Evolutionary conservation across 2,888 invertebrate genomes (phyloP), one percentile per base, ranked within the genome.

Genomic region (Chesias legatella): DNA sequence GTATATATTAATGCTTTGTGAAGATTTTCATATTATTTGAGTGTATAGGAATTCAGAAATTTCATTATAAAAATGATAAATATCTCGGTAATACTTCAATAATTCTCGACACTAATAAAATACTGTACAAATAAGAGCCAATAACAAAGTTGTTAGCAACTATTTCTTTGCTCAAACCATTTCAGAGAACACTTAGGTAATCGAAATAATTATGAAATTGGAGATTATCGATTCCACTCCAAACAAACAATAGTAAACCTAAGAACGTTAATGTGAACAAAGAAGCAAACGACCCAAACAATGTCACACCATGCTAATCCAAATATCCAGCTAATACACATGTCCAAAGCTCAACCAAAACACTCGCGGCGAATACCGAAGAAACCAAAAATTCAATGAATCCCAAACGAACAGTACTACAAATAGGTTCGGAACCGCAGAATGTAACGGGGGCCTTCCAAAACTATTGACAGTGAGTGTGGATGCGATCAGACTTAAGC

Each of bases 381-480:
- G 79, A 85, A 84, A 85, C 84, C 82, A 67, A 71, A 66, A 77
- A 84, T 85, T 77, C 78, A 51, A 73, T 69, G 75, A 73, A 83
- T 82, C 67, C 69, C 58, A 63, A 55, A 73, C 71, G 73, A 83
- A 83, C 77, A 82, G 74, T 72, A 76, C n/a, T n/a, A n/a, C 74
- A 71, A 69, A 73, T 67, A 67, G 70, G 69, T 63, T 61, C 56
- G 63, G 69, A 61, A 83, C 86, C 86, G 77, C 86, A 85, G 82
- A 82, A 84, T 82, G 81, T 79, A 78, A 74, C 79, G 68, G 71
- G 68, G 79, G 75, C 78, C 82, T 80, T 83, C 83, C 74, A 69
- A 83, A 88, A 88, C 88, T 88, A 88, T 88, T 86, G 88, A 88
- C 88, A 86, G 86, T 80, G 81, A 81, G 84, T 85, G 85, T 86